Base-by-base conservation (phyloP, 2,113 vertebrate species). In the Pseudopodoces humilis region DNA sequence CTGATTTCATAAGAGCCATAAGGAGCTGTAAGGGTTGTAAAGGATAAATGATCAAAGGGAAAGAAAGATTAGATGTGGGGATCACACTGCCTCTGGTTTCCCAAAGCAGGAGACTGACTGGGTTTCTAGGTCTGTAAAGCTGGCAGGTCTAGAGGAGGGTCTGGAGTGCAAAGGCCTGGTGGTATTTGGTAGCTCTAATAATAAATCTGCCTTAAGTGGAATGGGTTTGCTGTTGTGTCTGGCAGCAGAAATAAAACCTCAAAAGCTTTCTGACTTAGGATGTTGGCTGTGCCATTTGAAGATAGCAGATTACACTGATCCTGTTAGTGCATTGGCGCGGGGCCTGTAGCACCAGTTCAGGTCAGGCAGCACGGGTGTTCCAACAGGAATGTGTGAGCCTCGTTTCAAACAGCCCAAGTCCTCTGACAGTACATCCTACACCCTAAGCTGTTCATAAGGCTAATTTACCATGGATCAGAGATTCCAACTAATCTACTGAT, bases 291-390 rank as follows among this genome's bases (percentile, higher is more conserved):
- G 33, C 15, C 28, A 16, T 70, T 78, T 50, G 70, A 58, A 71
- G 62, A 13, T 1, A 25, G 39, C 30, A 52, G 59, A 33, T 53
- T 31, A n/a, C 16, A 7, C 1, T n/a, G 37, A 20, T 60, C 64
- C 23, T 59, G 21, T 53, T 31, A 4, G 39, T 22, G 60, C 28
- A 8, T 9, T 62, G 46, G 31, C 46, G 28, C 7, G 46, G 59
- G 0, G 1, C 30, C 37, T 75, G 7, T 6, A 25, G 43, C 0
- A 0, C 56, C 18, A 21, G 8, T 62, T 47, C 1, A 1, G 21
- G 11, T 60, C 33, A 17, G 46, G 52, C 35, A 67, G 75, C 35
- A 13, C 3, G 25, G 21, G 35, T 44, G 19, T 78, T 81, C 60
- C 58, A 77, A 59, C 22, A 53, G 72, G 47, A 37, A 43, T 47